These are phyloP conservation scores for Anolis carolinensis DNA, from an alignment of 2,113 vertebrate genomes.

Conservation along the genomic window DNA sequence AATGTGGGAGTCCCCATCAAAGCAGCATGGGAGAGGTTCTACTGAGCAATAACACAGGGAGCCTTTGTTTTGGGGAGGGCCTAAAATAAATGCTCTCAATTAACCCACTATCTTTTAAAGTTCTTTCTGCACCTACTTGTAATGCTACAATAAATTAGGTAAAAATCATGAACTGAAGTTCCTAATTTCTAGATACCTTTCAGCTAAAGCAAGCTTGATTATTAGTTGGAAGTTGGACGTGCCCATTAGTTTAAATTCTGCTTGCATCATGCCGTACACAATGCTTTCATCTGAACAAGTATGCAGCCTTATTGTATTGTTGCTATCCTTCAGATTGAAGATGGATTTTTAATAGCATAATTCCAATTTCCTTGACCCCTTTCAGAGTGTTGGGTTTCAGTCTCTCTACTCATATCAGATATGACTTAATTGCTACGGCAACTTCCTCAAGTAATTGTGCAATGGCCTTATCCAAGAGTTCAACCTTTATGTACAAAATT, in stretches of 20 bases:
- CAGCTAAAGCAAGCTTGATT: neutral
- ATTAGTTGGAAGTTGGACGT: neutral
- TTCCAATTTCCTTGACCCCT: conserved; percentile 24
- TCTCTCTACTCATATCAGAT: conserved; percentile 4
- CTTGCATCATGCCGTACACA: neutral
- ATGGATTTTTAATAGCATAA: conserved; percentile 7
- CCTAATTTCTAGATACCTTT: neutral
- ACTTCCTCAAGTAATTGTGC: neutral
- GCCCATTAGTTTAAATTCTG: neutral
- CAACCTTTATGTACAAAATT: conserved; percentile 1
- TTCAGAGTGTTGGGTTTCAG: neutral
- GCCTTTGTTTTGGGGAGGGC: too few species aligned
- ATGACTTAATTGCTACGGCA: neutral
- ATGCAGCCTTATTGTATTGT: neutral
- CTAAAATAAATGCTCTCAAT: too few species aligned
- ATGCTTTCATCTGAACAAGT: neutral
- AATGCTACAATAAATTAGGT: too few species aligned
- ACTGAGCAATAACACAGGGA: too few species aligned
- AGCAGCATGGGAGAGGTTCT: too few species aligned
- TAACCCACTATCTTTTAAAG: too few species aligned
- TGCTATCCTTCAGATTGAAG: rapidly evolving
- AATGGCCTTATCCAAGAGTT: neutral
- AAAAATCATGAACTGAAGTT: neutral
- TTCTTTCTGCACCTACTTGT: too few species aligned
- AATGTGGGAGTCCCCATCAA: too few species aligned